A percentile compares a stretch with the other conserved stretches of the same genome.
Evolutionary conservation across 2,888 invertebrate genomes (phyloP).

Genomic region (Polydrusus cervinus): DNA sequence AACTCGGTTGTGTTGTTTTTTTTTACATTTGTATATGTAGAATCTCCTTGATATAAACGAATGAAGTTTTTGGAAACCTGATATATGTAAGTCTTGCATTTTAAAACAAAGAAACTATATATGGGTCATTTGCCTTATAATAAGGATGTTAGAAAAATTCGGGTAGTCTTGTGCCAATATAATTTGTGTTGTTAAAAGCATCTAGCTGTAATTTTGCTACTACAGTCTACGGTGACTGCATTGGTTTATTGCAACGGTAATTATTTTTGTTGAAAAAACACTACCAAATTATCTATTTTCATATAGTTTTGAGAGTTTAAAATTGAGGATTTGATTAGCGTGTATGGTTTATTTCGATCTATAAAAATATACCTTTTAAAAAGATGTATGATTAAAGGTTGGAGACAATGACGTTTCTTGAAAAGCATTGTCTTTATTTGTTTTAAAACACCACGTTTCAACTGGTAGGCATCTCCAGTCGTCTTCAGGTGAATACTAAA

Average conservation of each 20-base stretch:
- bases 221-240: conserved; percentile 13
- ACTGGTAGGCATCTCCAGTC: no score
- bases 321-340: background rate
- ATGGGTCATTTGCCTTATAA: conserved; percentile 2
- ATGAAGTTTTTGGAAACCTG: no score
- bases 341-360: no score
- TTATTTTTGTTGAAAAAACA: conserved; percentile 29
- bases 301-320: conserved; percentile 1
- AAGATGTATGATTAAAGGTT: no score
- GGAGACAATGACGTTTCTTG: no score
- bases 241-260: background rate
- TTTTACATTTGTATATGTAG: no score
- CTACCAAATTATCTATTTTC: conserved; percentile 30
- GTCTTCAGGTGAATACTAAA: no score
- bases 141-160: background rate
- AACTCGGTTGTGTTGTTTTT: no score
- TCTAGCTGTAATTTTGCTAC: conserved; percentile 10
- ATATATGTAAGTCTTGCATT: conserved; percentile 1
- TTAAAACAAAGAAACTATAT: conserved; percentile 21
- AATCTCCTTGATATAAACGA: no score
- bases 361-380: no score
- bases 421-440: no score
- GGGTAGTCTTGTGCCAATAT: background rate
- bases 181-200: conserved; percentile 7
- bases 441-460: no score